Conservation (phyloP, 2,888 invertebrate species). For the Chelonus formosanus region DNA sequence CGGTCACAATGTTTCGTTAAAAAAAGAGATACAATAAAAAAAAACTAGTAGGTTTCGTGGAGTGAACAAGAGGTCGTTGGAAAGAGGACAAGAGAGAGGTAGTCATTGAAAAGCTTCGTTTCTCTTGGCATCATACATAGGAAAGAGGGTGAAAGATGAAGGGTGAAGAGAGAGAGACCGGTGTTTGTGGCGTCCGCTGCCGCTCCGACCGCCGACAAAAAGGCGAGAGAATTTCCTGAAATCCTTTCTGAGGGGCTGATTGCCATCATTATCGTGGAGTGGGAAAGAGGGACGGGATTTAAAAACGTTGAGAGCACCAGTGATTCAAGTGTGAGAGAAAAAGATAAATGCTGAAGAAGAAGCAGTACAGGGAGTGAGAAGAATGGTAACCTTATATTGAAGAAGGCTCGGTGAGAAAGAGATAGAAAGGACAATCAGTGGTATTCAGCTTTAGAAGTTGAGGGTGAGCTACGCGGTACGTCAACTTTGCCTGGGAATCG, state of each 20-base stretch:
- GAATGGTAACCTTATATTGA: background rate
- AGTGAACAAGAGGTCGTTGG: too few relatives aligned
- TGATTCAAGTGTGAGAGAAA: slow-evolving; percentile 31
- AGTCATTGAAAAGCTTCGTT: slow-evolving; percentile 39
- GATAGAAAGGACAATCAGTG: slow-evolving; percentile 59
- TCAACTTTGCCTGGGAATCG: slow-evolving; percentile 21
- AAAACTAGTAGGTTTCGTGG: too few relatives aligned
- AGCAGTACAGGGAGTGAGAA: slow-evolving; percentile 15
- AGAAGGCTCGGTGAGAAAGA: slow-evolving; percentile 11
- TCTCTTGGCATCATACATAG: slow-evolving; percentile 15
- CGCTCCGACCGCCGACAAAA: slow-evolving; percentile 62
- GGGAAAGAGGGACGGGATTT: slow-evolving; percentile 29
- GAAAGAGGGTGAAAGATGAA: slow-evolving; percentile 6
- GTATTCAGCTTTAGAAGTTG: slow-evolving; percentile 56
- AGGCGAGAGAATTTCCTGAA: slow-evolving; percentile 66
- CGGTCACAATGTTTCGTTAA: too few relatives aligned
- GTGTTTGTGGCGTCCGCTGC: slow-evolving; percentile 64
- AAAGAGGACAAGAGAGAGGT: slow-evolving; percentile 26
- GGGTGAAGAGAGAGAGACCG: slow-evolving; percentile 51
- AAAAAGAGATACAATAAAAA: too few relatives aligned
- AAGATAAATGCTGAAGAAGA: slow-evolving; percentile 18
- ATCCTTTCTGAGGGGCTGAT: slow-evolving; percentile 65
- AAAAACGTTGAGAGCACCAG: slow-evolving; percentile 18
- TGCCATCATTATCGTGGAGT: slow-evolving; percentile 65
- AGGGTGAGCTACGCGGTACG: slow-evolving; percentile 37